phyloP scores from a whole-genome alignment of 1,140 invertebrate species.

The Diuraphis noxia region DNA sequence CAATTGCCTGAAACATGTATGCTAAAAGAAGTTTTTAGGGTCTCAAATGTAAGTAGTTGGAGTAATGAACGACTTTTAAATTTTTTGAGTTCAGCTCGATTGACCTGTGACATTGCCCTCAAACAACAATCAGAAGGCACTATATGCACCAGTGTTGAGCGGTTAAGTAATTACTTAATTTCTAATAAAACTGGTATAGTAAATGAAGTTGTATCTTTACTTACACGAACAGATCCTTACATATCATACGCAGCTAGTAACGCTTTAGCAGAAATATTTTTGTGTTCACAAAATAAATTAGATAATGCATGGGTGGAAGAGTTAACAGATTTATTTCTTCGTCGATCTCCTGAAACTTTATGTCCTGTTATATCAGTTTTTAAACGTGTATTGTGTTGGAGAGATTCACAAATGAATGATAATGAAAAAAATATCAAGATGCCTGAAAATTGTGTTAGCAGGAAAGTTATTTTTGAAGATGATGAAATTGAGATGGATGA shows the following conservation, averaged over 20 bases:
- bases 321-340: slow-evolving; percentile 68
- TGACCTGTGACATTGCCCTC: slow-evolving; percentile 80
- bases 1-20: slow-evolving; percentile 34
- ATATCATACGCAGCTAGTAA: slow-evolving; percentile 78
- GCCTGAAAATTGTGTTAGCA: slow-evolving; percentile 36
- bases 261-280: slow-evolving; percentile 79
- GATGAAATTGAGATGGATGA: slow-evolving; percentile 43
- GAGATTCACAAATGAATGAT: slow-evolving; percentile 22
- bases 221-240: slow-evolving; percentile 76
- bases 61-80: slow-evolving; percentile 71
- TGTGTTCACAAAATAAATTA: slow-evolving; percentile 78
- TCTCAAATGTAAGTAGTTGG: slow-evolving; percentile 68
- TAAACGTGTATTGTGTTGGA: slow-evolving; percentile 49
- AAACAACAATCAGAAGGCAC: slow-evolving; percentile 79
- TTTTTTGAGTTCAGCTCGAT: slow-evolving; percentile 78
- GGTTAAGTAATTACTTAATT: slow-evolving; percentile 77
- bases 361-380: slow-evolving; percentile 36
- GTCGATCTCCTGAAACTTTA: slow-evolving; percentile 61
- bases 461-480: slow-evolving; percentile 32
- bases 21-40: slow-evolving; percentile 29
- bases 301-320: slow-evolving; percentile 55
- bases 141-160: slow-evolving; percentile 76
- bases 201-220: slow-evolving; percentile 78
- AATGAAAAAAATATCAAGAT: slow-evolving; percentile 32
- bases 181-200: slow-evolving; percentile 79